Evolutionary conservation across 2,797 vertebrate genomes (phyloP).

Genomic region (Tokudaia tokunoshimensis): DNA sequence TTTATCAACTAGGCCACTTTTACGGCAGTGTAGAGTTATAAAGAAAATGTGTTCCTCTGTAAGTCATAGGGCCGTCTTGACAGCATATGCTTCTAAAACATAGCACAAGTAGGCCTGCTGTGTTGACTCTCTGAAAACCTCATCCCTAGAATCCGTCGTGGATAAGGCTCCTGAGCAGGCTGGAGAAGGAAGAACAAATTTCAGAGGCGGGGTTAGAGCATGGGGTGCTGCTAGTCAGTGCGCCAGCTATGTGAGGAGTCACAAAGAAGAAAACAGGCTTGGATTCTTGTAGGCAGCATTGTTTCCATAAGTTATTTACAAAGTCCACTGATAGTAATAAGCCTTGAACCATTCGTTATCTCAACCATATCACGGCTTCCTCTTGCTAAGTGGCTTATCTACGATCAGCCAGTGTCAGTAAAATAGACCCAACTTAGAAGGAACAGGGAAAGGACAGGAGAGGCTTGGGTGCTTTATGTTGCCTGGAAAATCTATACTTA

Average conservation of each 20-base stretch:
- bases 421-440: background rate
- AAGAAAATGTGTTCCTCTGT: background rate
- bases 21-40: background rate
- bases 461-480: background rate
- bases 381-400: slow-evolving; percentile 13
- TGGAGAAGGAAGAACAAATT: background rate
- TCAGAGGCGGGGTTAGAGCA: background rate
- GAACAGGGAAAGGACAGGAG: background rate
- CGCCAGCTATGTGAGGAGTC: background rate
- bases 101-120: background rate
- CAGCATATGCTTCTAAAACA: background rate
- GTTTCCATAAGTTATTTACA: background rate
- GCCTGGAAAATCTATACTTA: background rate
- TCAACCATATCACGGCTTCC: background rate
- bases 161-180: background rate
- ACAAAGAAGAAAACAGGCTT: background rate
- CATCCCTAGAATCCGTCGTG: background rate
- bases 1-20: background rate
- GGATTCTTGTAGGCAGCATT: background rate
- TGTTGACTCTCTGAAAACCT: background rate
- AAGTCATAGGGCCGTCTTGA: background rate
- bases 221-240: background rate
- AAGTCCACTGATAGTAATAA: background rate
- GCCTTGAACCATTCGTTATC: background rate
- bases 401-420: background rate